Conservation (phyloP, 2,113 vertebrate species). For the Hystrix cristata region DNA sequence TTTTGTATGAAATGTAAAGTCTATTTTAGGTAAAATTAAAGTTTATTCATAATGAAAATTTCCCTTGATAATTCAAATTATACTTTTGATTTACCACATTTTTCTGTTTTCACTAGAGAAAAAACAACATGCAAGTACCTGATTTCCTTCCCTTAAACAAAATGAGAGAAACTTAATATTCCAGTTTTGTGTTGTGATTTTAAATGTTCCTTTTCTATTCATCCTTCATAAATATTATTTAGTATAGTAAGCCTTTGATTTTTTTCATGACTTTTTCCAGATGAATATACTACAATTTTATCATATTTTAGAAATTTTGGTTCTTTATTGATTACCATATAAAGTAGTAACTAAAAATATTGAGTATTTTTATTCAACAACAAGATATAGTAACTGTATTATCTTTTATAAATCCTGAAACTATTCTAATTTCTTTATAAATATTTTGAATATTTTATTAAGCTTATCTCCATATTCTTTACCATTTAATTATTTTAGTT, state of each 20-base stretch:
- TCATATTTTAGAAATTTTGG: background rate
- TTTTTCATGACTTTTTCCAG: background rate
- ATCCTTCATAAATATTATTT: background rate
- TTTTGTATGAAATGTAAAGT: background rate
- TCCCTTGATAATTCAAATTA: slow-evolving; percentile 1
- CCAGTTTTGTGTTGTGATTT: background rate
- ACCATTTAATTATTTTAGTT: background rate
- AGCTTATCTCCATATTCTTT: background rate
- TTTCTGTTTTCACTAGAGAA: background rate
- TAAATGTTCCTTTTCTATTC: background rate
- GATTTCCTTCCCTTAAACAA: background rate
- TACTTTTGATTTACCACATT: background rate
- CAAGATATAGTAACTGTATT: background rate
- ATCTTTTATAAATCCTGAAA: background rate
- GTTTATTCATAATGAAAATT: background rate
- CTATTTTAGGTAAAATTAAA: slow-evolving; percentile 30
- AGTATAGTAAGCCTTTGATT: background rate
- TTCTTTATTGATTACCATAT: background rate
- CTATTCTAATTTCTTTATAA: background rate
- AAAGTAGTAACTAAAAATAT: background rate
- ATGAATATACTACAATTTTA: background rate
- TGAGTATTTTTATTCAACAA: background rate
- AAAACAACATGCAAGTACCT: background rate
- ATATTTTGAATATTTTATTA: slow-evolving; percentile 3
- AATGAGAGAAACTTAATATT: background rate